Evolutionary conservation across 2,113 vertebrate genomes (phyloP).

Genomic region (Fregata magnificens): DNA sequence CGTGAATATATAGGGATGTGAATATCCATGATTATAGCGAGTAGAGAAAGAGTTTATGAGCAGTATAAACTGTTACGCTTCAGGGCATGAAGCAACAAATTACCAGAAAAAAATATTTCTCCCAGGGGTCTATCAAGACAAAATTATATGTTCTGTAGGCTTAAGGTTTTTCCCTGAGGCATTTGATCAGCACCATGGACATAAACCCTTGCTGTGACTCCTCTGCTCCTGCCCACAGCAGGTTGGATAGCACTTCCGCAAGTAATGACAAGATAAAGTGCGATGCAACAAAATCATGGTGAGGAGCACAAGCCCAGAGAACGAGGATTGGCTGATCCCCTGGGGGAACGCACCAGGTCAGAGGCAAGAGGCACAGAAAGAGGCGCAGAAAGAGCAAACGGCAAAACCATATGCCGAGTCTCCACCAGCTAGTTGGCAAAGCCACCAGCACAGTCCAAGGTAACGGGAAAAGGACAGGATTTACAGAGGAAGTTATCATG

Average conservation of each 20-base stretch:
- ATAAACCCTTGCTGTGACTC: neutral
- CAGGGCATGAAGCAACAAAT: neutral
- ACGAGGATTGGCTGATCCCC: neutral
- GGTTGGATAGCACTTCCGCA: neutral
- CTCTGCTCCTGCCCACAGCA: neutral
- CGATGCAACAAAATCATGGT: fast-evolving
- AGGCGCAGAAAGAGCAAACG: neutral
- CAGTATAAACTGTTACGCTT: neutral
- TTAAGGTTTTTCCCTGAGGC: neutral
- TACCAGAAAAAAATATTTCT: neutral
- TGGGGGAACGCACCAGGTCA: neutral
- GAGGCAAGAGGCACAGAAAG: neutral
- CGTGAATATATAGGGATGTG: fast-evolving
- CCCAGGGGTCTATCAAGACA: neutral
- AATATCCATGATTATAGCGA: neutral
- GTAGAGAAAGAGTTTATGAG: neutral
- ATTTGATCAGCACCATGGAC: fast-evolving
- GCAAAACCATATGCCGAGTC: neutral
- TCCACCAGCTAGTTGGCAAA: fast-evolving
- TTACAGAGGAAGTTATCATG: neutral
- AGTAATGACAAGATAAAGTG: fast-evolving
- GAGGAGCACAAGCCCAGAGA: neutral
- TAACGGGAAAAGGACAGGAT: neutral
- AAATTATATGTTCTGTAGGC: neutral
- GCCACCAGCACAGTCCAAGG: neutral